phyloP scores from a whole-genome alignment of 2,888 invertebrate species.

The Tipula confusa region DNA sequence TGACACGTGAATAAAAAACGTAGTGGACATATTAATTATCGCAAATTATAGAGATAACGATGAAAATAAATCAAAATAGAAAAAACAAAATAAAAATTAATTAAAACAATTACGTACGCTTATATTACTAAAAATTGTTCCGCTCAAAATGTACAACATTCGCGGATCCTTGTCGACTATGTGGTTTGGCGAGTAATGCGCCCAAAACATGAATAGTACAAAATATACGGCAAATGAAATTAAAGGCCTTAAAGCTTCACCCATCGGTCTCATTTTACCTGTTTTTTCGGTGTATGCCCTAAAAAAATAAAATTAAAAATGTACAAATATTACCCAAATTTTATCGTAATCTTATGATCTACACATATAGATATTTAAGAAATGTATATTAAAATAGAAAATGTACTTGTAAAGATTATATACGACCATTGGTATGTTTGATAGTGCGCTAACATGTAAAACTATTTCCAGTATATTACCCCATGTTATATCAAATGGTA shows the following conservation, averaged over 20 bases:
- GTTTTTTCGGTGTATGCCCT: constrained; percentile 82
- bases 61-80: constrained; percentile 30
- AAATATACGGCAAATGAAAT: constrained; percentile 74
- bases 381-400: constrained; percentile 20
- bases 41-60: constrained; percentile 29
- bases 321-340: neutral
- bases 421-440: constrained; percentile 84
- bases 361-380: constrained; percentile 30
- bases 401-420: constrained; percentile 86
- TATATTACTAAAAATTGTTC: constrained; percentile 96
- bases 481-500: constrained; percentile 67
- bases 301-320: constrained; percentile 37
- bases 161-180: constrained; percentile 81
- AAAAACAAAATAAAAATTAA: neutral
- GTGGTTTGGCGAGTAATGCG: constrained; percentile 70
- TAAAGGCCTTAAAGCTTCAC: constrained; percentile 84
- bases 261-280: constrained; percentile 74
- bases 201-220: constrained; percentile 74
- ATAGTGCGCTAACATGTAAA: constrained; percentile 76
- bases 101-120: constrained; percentile 67
- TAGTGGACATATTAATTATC: neutral
- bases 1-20: neutral
- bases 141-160: constrained; percentile 80
- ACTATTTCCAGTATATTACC: constrained; percentile 79
- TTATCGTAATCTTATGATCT: neutral